Evolutionary conservation across 1,140 invertebrate genomes (phyloP).

Genomic region (Bombus difficillimus): DNA sequence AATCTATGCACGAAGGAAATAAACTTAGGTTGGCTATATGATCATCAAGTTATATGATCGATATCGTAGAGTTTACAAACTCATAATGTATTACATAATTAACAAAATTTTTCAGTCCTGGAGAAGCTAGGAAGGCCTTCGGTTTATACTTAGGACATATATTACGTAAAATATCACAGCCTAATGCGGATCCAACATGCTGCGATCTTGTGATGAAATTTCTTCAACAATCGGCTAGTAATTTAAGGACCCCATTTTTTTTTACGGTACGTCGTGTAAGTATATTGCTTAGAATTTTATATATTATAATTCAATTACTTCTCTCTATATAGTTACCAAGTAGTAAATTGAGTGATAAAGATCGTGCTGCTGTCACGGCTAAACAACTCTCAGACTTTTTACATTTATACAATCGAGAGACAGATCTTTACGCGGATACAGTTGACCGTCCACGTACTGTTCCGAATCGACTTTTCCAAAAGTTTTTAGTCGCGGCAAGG

Average conservation of each 20-base stretch:
- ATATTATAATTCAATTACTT: constrained; percentile 17
- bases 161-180: constrained; percentile 87
- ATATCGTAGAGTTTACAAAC: background rate
- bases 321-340: constrained; percentile 85
- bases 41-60: background rate
- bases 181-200: constrained; percentile 81
- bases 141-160: constrained; percentile 92
- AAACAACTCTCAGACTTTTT: constrained; percentile 97
- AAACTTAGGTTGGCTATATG: constrained; percentile 82
- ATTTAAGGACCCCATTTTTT: constrained; percentile 89
- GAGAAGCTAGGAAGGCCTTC: constrained; percentile 91
- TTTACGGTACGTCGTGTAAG: constrained; percentile 83
- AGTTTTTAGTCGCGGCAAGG: constrained; percentile 83
- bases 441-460: constrained; percentile 85
- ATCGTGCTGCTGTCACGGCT: constrained; percentile 92
- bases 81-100: background rate
- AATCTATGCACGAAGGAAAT: constrained; percentile 81
- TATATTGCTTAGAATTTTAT: background rate
- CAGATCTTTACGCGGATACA: constrained; percentile 88
- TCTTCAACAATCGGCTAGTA: constrained; percentile 90
- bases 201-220: constrained; percentile 92
- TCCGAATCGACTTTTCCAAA: constrained; percentile 84
- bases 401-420: constrained; percentile 93
- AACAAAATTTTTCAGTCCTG: constrained; percentile 76
- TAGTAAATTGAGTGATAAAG: constrained; percentile 90